These are phyloP conservation scores for Perizoma flavofasciatum DNA, from an alignment of 2,888 invertebrate species.

Conservation along the genomic window DNA sequence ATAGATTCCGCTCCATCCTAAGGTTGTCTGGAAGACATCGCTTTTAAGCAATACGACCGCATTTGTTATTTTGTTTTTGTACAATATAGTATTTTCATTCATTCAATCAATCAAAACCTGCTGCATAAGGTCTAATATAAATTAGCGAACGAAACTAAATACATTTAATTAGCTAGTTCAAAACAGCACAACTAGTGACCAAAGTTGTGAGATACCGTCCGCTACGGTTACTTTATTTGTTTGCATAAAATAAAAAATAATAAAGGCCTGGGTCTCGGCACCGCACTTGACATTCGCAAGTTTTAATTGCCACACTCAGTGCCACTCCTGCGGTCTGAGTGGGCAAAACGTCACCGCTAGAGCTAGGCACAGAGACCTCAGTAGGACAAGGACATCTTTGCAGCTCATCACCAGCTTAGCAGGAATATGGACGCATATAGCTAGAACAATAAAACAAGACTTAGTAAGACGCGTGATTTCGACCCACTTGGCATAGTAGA, in stretches of 20 bases:
- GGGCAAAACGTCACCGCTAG: constrained; percentile 60
- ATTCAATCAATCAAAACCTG: no score
- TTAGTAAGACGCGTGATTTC: no score
- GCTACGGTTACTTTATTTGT: constrained; percentile 54
- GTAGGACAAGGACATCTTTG: constrained; percentile 18
- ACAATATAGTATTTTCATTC: no score
- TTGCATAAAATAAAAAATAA: constrained; percentile 68
- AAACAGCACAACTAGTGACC: constrained; percentile 38
- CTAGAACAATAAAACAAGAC: no score
- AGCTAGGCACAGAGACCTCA: constrained; percentile 50
- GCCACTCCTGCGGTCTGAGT: constrained; percentile 67
- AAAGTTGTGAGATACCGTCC: constrained; percentile 43
- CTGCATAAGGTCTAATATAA: no score
- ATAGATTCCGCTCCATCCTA: no score
- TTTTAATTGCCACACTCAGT: constrained; percentile 81
- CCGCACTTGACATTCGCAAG: constrained; percentile 80
- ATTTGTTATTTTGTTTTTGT: no score
- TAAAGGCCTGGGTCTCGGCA: constrained; percentile 57
- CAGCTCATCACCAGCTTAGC: background rate
- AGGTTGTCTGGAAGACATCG: no score
- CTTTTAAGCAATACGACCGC: no score
- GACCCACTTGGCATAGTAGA: no score
- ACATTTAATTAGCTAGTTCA: constrained; percentile 35
- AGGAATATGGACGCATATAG: no score
- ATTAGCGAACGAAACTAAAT: constrained; percentile 2